Conservation (phyloP, 2,797 vertebrate genomes). For the Characodon lateralis region DNA sequence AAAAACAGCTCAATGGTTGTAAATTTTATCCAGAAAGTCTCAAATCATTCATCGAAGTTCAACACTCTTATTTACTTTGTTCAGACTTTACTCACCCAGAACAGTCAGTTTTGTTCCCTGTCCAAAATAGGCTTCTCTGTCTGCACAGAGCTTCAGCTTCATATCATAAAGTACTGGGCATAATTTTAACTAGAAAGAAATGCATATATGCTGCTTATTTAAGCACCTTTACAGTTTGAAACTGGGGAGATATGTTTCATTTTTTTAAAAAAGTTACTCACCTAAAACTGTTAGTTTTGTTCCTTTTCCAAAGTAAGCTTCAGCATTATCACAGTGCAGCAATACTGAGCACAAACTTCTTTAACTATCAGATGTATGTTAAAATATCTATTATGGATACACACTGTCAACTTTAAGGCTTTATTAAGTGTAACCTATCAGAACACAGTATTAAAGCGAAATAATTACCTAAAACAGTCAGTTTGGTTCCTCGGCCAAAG, state of each 20-base stretch:
- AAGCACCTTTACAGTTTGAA: neutral
- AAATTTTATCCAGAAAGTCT: neutral
- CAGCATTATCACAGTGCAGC: constrained; percentile 61
- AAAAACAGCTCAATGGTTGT: neutral
- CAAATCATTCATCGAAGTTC: neutral
- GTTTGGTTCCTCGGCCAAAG: constrained; percentile 7
- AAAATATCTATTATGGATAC: neutral
- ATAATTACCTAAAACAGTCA: constrained; percentile 27
- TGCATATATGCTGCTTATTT: neutral
- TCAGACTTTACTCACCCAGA: constrained; percentile 59
- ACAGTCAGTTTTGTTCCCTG: constrained; percentile 70
- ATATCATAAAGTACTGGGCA: constrained; percentile 58
- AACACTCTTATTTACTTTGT: neutral
- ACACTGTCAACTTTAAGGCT: neutral
- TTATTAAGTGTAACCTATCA: fast-evolving
- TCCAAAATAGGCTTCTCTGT: constrained; percentile 69
- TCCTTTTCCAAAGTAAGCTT: constrained; percentile 71
- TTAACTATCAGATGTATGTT: neutral
- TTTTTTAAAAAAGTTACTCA: constrained; percentile 46
- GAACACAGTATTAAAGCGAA: neutral
- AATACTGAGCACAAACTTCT: constrained; percentile 43
- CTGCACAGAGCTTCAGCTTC: constrained; percentile 58
- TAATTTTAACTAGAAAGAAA: fast-evolving
- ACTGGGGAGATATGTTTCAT: neutral
- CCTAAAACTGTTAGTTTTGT: constrained; percentile 77